Percentiles rank a stretch among this genome's conserved stretches.
Evolutionary conservation across 2,113 vertebrate species (phyloP).

Genomic region (Malurus alboscapulatus): DNA sequence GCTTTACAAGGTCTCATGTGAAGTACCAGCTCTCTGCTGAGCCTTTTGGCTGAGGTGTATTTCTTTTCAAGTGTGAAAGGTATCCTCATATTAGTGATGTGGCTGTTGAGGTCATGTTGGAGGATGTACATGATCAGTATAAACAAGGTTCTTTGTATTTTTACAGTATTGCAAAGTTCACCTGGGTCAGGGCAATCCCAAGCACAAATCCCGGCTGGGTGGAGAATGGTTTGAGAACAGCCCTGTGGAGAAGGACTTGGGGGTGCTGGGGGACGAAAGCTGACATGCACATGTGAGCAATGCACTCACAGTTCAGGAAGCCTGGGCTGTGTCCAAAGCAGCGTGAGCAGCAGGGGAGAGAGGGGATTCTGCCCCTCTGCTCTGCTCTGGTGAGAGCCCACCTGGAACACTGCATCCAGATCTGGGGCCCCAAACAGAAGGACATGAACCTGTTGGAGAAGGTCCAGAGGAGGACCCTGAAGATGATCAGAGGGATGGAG

Average conservation of each 20-base stretch:
- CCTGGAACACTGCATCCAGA: fast-evolving
- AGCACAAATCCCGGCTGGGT: not conserved
- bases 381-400: not conserved
- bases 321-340: not conserved
- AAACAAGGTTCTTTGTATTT: not conserved
- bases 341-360: fast-evolving
- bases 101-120: not conserved
- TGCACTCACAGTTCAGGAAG: not conserved
- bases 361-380: not conserved
- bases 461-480: not conserved
- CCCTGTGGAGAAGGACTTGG: not conserved
- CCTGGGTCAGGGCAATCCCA: not conserved
- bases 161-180: not conserved
- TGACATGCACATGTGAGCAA: no score
- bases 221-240: not conserved
- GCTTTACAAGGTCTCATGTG: not conserved
- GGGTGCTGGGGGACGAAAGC: not conserved
- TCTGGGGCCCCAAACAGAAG: not conserved
- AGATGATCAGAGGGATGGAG: not conserved
- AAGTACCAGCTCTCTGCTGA: not conserved
- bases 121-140: not conserved
- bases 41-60: not conserved
- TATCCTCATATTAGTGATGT: not conserved
- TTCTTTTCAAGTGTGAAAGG: not conserved
- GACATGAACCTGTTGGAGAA: fast-evolving